Conservation (phyloP, 2,797 vertebrate species). For the Schizopygopsis pylzovi region DNA sequence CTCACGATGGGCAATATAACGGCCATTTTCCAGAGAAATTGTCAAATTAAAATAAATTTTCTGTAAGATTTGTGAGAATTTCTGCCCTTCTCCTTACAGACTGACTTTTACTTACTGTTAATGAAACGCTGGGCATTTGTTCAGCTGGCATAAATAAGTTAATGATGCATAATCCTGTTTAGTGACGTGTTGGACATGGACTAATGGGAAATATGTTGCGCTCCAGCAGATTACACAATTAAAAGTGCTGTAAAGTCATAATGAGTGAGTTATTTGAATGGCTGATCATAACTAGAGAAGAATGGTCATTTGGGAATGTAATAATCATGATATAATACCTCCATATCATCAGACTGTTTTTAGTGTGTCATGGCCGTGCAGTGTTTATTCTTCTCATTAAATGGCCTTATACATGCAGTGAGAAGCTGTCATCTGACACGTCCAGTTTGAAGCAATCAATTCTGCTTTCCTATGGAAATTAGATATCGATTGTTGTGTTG, state of each 20-base stretch:
- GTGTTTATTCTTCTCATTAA: background rate
- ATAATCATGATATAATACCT: background rate
- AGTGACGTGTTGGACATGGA: background rate
- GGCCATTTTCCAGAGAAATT: background rate
- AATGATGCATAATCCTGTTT: background rate
- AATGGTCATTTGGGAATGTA: background rate
- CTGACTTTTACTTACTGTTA: background rate
- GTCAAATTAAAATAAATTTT: background rate
- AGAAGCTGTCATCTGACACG: background rate
- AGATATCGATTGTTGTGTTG: constrained; percentile 16
- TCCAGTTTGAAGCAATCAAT: constrained; percentile 17
- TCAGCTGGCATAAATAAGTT: background rate
- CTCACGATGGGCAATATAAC: background rate
- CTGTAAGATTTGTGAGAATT: background rate
- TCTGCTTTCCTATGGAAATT: constrained; percentile 22
- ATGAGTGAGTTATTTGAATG: background rate
- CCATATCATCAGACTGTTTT: background rate
- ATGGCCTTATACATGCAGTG: background rate
- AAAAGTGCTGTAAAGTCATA: background rate
- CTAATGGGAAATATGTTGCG: background rate
- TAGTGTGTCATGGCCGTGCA: background rate
- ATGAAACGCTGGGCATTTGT: background rate
- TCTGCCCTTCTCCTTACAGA: background rate
- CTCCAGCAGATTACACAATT: background rate
- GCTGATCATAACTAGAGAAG: background rate